phyloP scores from a whole-genome alignment of 2,888 invertebrate genomes.

The Euzophera pinguis region DNA sequence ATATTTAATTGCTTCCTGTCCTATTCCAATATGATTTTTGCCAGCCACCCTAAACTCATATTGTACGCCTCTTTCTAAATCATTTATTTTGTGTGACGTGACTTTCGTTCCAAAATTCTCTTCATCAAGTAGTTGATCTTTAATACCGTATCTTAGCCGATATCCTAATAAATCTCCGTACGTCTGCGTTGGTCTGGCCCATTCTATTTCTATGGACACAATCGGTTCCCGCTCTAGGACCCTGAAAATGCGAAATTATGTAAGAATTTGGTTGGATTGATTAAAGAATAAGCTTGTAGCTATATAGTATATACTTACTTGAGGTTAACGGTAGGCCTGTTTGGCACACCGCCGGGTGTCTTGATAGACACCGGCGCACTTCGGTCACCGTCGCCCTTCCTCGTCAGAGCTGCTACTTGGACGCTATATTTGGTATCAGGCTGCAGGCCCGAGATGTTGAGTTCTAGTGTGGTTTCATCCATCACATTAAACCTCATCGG shows the following conservation, averaged over 20 bases:
- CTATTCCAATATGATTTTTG: conserved; percentile 95
- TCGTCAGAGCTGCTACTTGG: conserved; percentile 96
- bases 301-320: conserved; percentile 77
- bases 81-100: conserved; percentile 85
- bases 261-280: neutral
- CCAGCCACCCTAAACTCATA: conserved; percentile 99
- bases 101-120: conserved; percentile 85
- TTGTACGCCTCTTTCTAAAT: conserved; percentile 93
- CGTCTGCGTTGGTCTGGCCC: conserved; percentile 93
- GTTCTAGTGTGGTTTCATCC: conserved; percentile 87
- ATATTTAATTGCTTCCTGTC: conserved; percentile 95
- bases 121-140: conserved; percentile 88
- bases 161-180: conserved; percentile 94
- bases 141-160: conserved; percentile 91
- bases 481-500: conserved; percentile 93
- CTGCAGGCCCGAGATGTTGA: conserved; percentile 93
- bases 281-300: neutral
- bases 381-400: conserved; percentile 97
- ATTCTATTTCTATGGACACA: conserved; percentile 93
- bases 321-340: conserved; percentile 88
- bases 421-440: conserved; percentile 97
- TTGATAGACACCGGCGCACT: conserved; percentile 91
- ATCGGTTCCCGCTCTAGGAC: conserved; percentile 92
- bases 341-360: conserved; percentile 96
- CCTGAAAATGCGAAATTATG: conserved; percentile 66